Evolutionary conservation across 2,797 vertebrate genomes (phyloP).

Genomic region (Pelobates cultripes): DNA sequence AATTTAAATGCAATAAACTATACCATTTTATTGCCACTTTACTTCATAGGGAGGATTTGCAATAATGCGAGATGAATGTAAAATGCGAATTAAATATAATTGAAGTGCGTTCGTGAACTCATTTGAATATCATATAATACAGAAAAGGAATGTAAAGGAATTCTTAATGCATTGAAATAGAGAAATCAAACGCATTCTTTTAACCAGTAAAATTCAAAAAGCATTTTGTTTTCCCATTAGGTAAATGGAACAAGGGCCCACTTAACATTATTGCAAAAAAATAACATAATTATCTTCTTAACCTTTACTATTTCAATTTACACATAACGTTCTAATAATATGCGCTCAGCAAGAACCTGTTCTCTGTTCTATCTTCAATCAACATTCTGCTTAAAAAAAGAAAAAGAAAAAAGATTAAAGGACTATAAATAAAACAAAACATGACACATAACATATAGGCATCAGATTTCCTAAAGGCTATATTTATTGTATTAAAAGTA

Average conservation of each 20-base stretch:
- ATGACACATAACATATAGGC: too few species aligned
- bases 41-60: constrained; percentile 9
- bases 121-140: constrained; percentile 7
- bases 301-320: not conserved
- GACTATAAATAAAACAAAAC: not conserved
- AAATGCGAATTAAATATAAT: constrained; percentile 20
- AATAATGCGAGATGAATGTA: constrained; percentile 11
- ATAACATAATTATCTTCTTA: constrained; percentile 12
- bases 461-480: too few species aligned
- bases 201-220: not conserved
- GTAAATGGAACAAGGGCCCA: not conserved
- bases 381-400: not conserved
- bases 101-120: constrained; percentile 18
- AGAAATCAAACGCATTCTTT: not conserved
- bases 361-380: constrained; percentile 3
- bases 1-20: constrained; percentile 38
- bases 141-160: not conserved
- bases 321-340: not conserved
- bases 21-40: constrained; percentile 17
- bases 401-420: not conserved
- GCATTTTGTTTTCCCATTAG: constrained; percentile 2
- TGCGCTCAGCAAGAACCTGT: not conserved
- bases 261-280: not conserved
- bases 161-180: not conserved
- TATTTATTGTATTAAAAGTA: too few species aligned